A percentile compares a stretch with the other conserved stretches of the same genome.
Conservation (phyloP, 2,797 vertebrate species). For the Chelonia mydas region DNA sequence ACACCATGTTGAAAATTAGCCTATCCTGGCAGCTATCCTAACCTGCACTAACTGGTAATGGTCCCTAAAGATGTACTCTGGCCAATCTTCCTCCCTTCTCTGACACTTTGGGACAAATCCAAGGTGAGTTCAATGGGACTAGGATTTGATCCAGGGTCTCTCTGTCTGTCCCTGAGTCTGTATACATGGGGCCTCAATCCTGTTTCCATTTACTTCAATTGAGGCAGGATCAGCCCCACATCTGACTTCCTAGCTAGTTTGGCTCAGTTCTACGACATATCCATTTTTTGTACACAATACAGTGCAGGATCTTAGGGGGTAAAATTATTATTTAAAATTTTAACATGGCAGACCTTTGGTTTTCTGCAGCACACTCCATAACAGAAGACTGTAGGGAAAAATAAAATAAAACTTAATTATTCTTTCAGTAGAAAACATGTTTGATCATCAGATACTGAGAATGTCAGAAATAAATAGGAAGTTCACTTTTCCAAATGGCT, state of each 20-base stretch:
- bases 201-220: neutral
- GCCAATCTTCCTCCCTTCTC: neutral
- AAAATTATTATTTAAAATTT: neutral
- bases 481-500: conserved; percentile 2
- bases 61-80: neutral
- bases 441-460: neutral
- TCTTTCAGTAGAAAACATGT: conserved; percentile 45
- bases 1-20: neutral
- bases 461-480: neutral
- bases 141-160: neutral
- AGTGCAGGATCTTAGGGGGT: neutral
- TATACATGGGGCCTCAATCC: neutral
- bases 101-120: neutral
- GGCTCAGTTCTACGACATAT: neutral
- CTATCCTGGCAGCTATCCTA: neutral
- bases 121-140: neutral
- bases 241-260: neutral
- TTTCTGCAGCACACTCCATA: conserved; percentile 76
- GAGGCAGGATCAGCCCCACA: neutral
- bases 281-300: neutral
- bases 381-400: conserved; percentile 78
- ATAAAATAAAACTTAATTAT: conserved; percentile 14
- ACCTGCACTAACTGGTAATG: neutral
- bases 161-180: neutral
- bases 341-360: conserved; percentile 78